Evolutionary conservation across 1,140 invertebrate genomes (phyloP).

Genomic region (Steinernema khuongi): DNA sequence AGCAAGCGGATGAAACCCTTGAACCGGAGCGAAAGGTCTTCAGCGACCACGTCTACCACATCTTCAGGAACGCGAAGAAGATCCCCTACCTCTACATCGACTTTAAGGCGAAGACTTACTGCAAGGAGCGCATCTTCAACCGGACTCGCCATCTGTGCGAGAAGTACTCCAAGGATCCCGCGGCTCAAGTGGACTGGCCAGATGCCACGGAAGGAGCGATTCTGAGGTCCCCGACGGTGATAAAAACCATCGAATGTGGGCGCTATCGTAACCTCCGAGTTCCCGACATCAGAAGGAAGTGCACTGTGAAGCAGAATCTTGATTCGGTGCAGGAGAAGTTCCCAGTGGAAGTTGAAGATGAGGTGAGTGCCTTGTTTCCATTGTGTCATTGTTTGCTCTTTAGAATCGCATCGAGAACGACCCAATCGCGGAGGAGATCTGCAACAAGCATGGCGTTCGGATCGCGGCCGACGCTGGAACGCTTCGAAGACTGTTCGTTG

Average conservation of each 20-base stretch:
- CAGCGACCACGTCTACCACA: neutral
- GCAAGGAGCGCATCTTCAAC: neutral
- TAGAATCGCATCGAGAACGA: neutral
- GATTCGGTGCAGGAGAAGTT: neutral
- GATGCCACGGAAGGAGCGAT: neutral
- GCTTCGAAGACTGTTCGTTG: neutral
- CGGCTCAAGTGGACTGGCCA: neutral
- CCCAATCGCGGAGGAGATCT: neutral
- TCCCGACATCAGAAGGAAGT: neutral
- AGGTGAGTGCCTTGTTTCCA: neutral
- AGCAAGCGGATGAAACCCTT: neutral
- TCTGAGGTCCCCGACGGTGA: neutral
- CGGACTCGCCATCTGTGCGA: neutral
- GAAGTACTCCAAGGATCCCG: neutral
- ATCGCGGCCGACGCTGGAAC: neutral
- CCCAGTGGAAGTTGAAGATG: neutral
- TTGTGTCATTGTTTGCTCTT: neutral
- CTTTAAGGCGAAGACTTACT: neutral
- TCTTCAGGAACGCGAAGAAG: neutral
- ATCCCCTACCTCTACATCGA: neutral
- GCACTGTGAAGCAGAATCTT: neutral
- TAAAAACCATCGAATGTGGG: neutral
- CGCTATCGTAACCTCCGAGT: neutral
- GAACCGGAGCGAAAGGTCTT: neutral
- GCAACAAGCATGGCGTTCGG: neutral